These are phyloP conservation scores for Eledona agricola DNA, from an alignment of 2,888 invertebrate genomes.

Conservation along the genomic window DNA sequence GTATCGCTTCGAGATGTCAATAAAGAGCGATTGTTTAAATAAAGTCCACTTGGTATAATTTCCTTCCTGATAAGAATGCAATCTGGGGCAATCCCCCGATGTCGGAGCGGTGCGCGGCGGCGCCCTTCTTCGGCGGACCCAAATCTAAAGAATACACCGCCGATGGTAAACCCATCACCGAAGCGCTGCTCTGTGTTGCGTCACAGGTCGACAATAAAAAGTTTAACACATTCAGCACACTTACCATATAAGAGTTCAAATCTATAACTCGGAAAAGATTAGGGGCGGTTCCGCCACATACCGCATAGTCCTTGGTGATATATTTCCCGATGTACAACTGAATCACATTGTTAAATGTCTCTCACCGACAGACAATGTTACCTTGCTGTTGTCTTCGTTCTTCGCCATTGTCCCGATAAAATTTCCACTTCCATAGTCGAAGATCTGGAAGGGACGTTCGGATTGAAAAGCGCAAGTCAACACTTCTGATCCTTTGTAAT, in stretches of 20 bases:
- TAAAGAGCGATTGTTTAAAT: slow-evolving; percentile 44
- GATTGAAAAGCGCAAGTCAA: slow-evolving; percentile 73
- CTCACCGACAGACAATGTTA: slow-evolving; percentile 32
- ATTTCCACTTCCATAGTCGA: slow-evolving; percentile 74
- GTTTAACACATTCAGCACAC: slow-evolving; percentile 48
- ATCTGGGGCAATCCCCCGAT: slow-evolving; percentile 62
- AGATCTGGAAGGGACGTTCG: slow-evolving; percentile 69
- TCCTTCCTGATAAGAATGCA: slow-evolving; percentile 65
- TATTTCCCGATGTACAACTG: slow-evolving; percentile 71
- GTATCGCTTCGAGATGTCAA: slow-evolving; percentile 61
- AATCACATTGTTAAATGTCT: slow-evolving; percentile 50
- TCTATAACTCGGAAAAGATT: slow-evolving; percentile 72
- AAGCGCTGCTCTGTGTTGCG: slow-evolving; percentile 65
- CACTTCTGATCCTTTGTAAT: slow-evolving; percentile 70
- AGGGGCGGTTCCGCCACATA: slow-evolving; percentile 70
- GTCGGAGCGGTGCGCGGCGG: slow-evolving; percentile 41
- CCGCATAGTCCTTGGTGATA: slow-evolving; percentile 66
- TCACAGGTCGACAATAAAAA: slow-evolving; percentile 38
- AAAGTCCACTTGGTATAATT: slow-evolving; percentile 65
- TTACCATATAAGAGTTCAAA: slow-evolving; percentile 67
- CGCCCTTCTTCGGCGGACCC: slow-evolving; percentile 61
- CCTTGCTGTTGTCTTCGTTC: slow-evolving; percentile 60
- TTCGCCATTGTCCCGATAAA: slow-evolving; percentile 69
- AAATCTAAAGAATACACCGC: slow-evolving; percentile 68
- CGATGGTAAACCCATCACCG: slow-evolving; percentile 66